phyloP scores from a whole-genome alignment of 2,113 vertebrate species.

The Sphyrna mokarran region DNA sequence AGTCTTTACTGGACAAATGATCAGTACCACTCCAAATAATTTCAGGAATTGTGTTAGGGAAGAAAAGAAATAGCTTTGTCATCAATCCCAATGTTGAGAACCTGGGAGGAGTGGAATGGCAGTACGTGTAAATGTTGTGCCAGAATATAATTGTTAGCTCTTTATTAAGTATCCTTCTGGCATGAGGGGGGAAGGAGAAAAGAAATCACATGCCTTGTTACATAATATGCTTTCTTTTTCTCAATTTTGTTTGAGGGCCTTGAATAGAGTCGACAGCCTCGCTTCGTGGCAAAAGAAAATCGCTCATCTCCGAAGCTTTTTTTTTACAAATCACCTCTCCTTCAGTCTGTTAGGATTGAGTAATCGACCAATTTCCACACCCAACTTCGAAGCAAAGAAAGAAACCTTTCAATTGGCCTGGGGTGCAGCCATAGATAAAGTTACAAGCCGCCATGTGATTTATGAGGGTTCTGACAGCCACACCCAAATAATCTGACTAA shows the following conservation, averaged over 20 bases:
- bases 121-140: neutral
- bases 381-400: neutral
- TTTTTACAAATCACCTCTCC: neutral
- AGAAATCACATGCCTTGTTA: neutral
- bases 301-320: neutral
- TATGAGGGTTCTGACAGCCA: constrained; percentile 1
- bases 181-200: neutral
- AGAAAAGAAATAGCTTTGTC: neutral
- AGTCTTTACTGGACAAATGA: neutral
- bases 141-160: neutral
- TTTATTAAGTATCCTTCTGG: neutral
- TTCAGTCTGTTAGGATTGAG: constrained; percentile 1
- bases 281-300: constrained; percentile 3
- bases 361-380: neutral
- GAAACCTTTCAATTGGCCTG: neutral
- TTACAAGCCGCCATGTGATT: constrained; percentile 21
- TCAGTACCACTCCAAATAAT: neutral
- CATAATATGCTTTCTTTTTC: neutral
- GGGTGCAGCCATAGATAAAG: constrained; percentile 5
- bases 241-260: neutral
- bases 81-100: neutral
- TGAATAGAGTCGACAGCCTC: neutral
- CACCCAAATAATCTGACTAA: constrained; percentile 14
- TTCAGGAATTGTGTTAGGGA: neutral
- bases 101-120: neutral